Evolutionary conservation across 2,888 invertebrate species (phyloP).

Genomic region (Ceramica pisi): DNA sequence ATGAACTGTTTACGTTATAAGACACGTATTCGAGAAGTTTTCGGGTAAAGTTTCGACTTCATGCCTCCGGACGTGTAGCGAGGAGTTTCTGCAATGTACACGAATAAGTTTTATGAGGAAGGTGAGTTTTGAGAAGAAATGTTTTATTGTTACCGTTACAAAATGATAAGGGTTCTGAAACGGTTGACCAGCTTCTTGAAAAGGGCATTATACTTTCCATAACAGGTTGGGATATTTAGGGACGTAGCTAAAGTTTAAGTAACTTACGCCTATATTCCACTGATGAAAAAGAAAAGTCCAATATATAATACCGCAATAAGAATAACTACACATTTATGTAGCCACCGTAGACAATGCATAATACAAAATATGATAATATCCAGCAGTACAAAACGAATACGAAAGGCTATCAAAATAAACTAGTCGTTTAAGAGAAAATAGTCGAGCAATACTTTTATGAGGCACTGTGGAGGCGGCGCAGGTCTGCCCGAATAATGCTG

Average conservation of each 20-base stretch:
- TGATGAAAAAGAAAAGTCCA: not conserved
- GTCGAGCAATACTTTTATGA: constrained; percentile 59
- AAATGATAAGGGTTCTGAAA: not conserved
- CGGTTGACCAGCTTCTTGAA: not conserved
- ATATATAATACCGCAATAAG: not conserved
- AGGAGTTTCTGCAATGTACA: constrained; percentile 21
- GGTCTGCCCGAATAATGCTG: constrained; percentile 62
- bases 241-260: not conserved
- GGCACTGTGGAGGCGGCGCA: constrained; percentile 59
- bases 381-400: constrained; percentile 42
- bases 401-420: constrained; percentile 55
- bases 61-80: constrained; percentile 9
- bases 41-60: constrained; percentile 36
- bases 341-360: constrained; percentile 1
- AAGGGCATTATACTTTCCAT: not conserved
- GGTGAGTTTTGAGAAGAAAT: constrained; percentile 2
- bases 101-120: constrained; percentile 26
- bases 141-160: not conserved
- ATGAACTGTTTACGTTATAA: constrained; percentile 51
- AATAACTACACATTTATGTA: not conserved
- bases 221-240: not conserved
- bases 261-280: no score
- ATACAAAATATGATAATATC: constrained; percentile 19
- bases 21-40: constrained; percentile 40
- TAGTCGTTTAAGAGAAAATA: constrained; percentile 55